These are phyloP conservation scores for Momotus momota DNA, from an alignment of 2,797 vertebrate genomes.

Conservation along the genomic window DNA sequence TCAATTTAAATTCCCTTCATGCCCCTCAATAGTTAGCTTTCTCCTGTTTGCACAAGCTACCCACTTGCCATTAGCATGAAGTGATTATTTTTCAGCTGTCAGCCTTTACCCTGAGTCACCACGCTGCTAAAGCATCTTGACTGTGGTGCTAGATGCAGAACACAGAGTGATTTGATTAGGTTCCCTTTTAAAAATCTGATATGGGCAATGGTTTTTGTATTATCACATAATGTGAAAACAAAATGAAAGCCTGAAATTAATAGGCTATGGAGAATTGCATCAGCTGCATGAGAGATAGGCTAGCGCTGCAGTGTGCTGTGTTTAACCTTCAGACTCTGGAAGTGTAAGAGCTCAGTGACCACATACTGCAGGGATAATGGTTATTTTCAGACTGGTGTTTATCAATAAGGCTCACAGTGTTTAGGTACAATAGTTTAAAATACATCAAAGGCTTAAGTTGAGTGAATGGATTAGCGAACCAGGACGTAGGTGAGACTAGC, in stretches of 20 bases:
- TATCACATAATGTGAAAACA: constrained; percentile 3
- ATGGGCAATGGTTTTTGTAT: not conserved
- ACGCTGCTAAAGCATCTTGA: not conserved
- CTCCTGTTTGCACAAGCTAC: not conserved
- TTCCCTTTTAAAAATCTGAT: constrained; percentile 43
- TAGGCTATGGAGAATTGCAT: not conserved
- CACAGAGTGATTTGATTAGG: constrained; percentile 18
- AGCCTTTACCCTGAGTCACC: not conserved
- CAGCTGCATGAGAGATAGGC: not conserved
- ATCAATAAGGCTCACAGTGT: not conserved
- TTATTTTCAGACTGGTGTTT: not conserved
- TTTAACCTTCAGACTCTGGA: constrained; percentile 9
- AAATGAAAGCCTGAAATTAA: constrained; percentile 53
- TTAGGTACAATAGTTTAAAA: not conserved
- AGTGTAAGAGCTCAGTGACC: not conserved
- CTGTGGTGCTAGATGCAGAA: not conserved
- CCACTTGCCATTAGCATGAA: not conserved
- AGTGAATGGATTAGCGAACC: not conserved
- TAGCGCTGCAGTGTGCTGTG: not conserved
- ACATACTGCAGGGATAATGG: not conserved
- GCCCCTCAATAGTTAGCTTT: not conserved
- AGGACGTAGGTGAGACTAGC: not conserved
- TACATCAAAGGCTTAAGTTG: not conserved
- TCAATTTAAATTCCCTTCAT: not conserved
- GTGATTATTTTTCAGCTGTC: not conserved